Base-by-base conservation (phyloP, 2,888 invertebrate genomes). In the Apodemia duryi region DNA sequence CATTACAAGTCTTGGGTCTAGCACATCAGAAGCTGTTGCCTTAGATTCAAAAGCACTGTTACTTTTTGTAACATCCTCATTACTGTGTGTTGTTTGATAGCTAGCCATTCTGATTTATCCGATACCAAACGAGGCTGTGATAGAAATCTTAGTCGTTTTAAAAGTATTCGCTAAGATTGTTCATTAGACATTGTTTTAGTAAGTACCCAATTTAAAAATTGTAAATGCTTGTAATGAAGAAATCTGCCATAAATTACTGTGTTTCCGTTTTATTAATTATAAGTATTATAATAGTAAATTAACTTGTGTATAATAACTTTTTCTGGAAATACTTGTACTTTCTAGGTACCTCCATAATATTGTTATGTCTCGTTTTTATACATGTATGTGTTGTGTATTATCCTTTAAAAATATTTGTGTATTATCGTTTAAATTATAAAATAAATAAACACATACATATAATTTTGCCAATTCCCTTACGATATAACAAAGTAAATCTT, bases 51-150 rank as follows among this genome's bases (percentile, higher is more conserved):
- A 52, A 54, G 68, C 75, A 41, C 66, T 67, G 21, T 43, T 73
- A 60, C 65, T 82, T 77, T 62, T 75, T 76, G 70, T 74, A 77
- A 66, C 68, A 77, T 49, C 74, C 79, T 72, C 77, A 74, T 73
- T 81, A 72, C 73, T 82, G 65, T 74, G 73, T 68, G 70, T 80
- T 73, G 83, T 85, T 84, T 87, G 83, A 82, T 83, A 74, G 72
- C 63, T 64, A 54, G 66, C 67, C 54, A 51, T 61, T 35, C 65
- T 66, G 63, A 66, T 72, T 75, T 79, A 77, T 72, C 74, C 54
- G 11, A 28, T 43, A 83, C 75, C 80, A 77, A 86, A 84, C 84
- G 82, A 66, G 86, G 87, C 90, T 90, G 90, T 90, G 90, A 90
- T 90, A 88, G 79, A 80, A 77, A 78, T 74, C 75, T 78, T 79